These are phyloP conservation scores for Synanthedon vespiformis DNA, from an alignment of 2,888 invertebrate genomes.

Conservation along the genomic window DNA sequence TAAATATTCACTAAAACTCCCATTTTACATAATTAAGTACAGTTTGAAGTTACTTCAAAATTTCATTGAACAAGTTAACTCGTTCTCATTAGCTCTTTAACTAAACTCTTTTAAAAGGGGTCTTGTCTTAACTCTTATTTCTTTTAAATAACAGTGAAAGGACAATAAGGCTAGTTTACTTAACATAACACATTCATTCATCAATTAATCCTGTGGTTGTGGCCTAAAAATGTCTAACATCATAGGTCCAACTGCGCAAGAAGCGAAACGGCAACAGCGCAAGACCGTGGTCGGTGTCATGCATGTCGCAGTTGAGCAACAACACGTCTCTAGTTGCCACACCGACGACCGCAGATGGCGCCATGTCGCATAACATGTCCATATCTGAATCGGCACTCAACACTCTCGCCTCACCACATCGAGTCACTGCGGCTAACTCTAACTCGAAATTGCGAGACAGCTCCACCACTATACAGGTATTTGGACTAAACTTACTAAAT, in stretches of 20 bases:
- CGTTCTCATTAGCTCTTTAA: too few relatives aligned
- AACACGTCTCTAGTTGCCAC: slow-evolving; percentile 54
- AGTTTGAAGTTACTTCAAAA: too few relatives aligned
- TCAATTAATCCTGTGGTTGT: not conserved
- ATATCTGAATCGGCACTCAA: slow-evolving; percentile 91
- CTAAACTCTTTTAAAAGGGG: too few relatives aligned
- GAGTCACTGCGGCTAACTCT: slow-evolving; percentile 52
- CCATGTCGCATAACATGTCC: slow-evolving; percentile 76
- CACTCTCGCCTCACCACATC: slow-evolving; percentile 71
- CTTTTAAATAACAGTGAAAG: too few relatives aligned
- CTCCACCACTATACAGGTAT: slow-evolving; percentile 62
- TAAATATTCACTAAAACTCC: too few relatives aligned
- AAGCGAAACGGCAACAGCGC: slow-evolving; percentile 69
- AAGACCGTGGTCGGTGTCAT: slow-evolving; percentile 91
- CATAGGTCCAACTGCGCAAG: slow-evolving; percentile 74
- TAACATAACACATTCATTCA: not conserved
- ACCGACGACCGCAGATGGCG: slow-evolving; percentile 37
- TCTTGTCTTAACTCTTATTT: too few relatives aligned
- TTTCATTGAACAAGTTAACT: too few relatives aligned
- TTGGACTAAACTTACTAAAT: slow-evolving; percentile 1
- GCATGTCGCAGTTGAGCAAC: slow-evolving; percentile 79
- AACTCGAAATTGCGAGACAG: slow-evolving; percentile 58
- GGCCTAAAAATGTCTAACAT: not conserved
- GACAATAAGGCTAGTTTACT: too few relatives aligned
- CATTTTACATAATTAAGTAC: too few relatives aligned